Evolutionary conservation across 1,140 invertebrate genomes (phyloP), one percentile per base, ranked within the genome.

Genomic region (Drosophila biarmipes): DNA sequence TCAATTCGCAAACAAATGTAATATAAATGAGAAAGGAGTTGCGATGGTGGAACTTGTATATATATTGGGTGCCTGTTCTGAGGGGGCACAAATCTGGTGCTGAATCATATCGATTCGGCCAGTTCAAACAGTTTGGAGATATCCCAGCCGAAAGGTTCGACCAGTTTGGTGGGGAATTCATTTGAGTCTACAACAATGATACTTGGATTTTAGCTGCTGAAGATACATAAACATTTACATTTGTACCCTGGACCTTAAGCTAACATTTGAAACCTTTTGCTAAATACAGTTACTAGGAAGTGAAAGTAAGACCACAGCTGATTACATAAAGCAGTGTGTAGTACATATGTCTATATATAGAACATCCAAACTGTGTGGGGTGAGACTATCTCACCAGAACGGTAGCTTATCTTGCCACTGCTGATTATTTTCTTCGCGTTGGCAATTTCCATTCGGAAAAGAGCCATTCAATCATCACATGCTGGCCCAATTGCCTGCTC

Each of bases 401-500:
- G 38, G 21, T 35, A 11, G 24, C 62, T 68, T 68, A 68, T 68
- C 66, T 54, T 19, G 17, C 2, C 4, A 54, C 7, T 17, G 31
- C 31, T 67, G 48, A 67, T 68, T 54, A 54, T 52, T 64, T 52
- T 10, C 14, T 10, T 34, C 19, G 6, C 17, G 15, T 4, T 46
- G 46, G 38, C 8, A 21, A 27, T 45, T 68, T 67, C 31, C 31
- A 45, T 11, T 37, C 21, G 12, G 17, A 21, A 35, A 24, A 21
- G 19, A 49, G 15, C 2, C 66, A 69, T 40, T 54, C 34, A 53
- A 53, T 46, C 21, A 62, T 73, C 71, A 73, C 71, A 73, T 59
- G 71, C 38, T 45, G 69, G 35, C 57, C 68, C 53, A 62, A 52
- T 73, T 73, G 19, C 31, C 17, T 8, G 56, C 69, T 73, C 69